These are phyloP conservation scores for Seira musarum DNA, from an alignment of 2,888 invertebrate species.

Conservation along the genomic window DNA sequence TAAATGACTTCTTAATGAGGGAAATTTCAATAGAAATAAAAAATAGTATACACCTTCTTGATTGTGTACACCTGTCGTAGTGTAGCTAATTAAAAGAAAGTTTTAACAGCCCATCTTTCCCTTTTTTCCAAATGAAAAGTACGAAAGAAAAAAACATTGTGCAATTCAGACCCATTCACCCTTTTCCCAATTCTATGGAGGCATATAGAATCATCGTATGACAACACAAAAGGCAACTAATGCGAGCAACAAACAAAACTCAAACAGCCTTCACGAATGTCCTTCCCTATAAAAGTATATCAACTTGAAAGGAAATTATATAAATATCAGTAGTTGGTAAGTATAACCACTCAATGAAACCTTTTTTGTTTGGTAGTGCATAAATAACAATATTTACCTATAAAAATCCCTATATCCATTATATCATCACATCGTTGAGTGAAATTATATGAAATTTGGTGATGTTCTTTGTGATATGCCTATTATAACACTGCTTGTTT, in stretches of 20 bases:
- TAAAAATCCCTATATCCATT: conserved; percentile 21
- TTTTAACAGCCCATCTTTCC: no score
- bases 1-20: no score
- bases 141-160: background rate
- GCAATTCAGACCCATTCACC: background rate
- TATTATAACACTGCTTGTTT: no score
- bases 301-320: conserved; percentile 26
- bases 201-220: conserved; percentile 14
- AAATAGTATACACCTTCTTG: no score
- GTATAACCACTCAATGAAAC: conserved; percentile 16
- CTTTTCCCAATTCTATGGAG: background rate
- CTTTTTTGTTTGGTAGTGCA: background rate
- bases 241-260: conserved; percentile 39
- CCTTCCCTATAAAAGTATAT: conserved; percentile 42
- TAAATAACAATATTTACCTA: conserved; percentile 6
- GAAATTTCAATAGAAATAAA: no score
- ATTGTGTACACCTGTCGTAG: no score
- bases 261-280: conserved; percentile 56
- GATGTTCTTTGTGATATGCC: no score
- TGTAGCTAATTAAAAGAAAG: no score
- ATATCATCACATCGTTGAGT: conserved; percentile 21
- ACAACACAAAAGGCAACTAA: conserved; percentile 18
- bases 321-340: no score
- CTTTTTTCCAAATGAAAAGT: no score
- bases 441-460: background rate